Base-by-base conservation (phyloP, 2,888 invertebrate genomes). In the Luperina testacea region DNA sequence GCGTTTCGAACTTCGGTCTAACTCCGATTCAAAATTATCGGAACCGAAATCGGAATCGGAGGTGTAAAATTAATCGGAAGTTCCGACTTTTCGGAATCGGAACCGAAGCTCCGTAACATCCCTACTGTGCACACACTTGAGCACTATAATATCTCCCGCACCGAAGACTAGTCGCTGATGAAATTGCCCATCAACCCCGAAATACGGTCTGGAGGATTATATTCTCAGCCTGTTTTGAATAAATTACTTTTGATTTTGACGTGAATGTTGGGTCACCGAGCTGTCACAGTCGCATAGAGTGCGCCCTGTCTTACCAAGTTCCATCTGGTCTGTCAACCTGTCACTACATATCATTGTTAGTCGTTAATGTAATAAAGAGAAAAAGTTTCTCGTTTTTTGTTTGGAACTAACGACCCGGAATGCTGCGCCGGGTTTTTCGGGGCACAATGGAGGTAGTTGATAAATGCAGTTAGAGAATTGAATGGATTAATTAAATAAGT, bases 281-380 rank as follows among this genome's bases (percentile, higher is more conserved):
- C 4, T 20, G 13, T 8, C 51, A 7, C 15, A 24, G 13, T 20
- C 48, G 8, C 17, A 57, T 57, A 57, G 38, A 11, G 71, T 59
- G 59, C 38, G 57, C 17, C n/a, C 0, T n/a, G 17, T n/a, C 70
- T 38, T 1, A 42, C 7, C 5, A 0, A 27, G 51, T 79, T 32
- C 45, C 61, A 69, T 80, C 32, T 63, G 75, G 57, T 20, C 20
- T 24, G 27, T 51, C 69, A 7, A 81, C n/a, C 42, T 80, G 81
- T 81, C 81, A 75, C 51, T 42, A 64, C 69, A 75, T 9, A 17
- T 80, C 57, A 80, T 69, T 78, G 78, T 71, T 32, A 63, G 27
- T 15, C 42, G 38, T 59, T 27, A 78, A 70, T 79, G 20, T 64
- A 13, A 27, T 45, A 53, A n/a, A 63, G 42, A 80, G 20, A 80